Evolutionary conservation across 2,113 vertebrate genomes (phyloP).

Genomic region (Lamprologus lemairii): DNA sequence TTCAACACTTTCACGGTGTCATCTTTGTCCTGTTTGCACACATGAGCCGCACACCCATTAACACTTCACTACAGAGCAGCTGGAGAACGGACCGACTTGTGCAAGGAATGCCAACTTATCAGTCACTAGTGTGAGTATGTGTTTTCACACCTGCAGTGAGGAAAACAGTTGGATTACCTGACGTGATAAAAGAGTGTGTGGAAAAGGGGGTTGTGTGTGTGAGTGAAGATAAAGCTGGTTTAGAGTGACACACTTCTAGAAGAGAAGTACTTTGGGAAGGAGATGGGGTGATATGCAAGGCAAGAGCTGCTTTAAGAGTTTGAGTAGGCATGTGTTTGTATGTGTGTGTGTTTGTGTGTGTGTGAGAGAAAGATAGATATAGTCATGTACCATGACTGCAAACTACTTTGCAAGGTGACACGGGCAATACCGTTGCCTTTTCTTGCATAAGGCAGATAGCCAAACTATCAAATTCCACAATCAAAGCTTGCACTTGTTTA

Average conservation of each 20-base stretch:
- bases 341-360: background rate
- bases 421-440: conserved; percentile 16
- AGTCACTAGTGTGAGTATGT: background rate
- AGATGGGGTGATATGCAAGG: background rate
- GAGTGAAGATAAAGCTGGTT: background rate
- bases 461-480: conserved; percentile 16
- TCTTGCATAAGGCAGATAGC: background rate
- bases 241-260: background rate
- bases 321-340: background rate
- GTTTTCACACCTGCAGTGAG: background rate
- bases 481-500: background rate
- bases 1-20: background rate
- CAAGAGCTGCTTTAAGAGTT: background rate
- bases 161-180: background rate
- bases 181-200: background rate
- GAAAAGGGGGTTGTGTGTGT: background rate
- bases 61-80: background rate
- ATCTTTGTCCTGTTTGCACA: background rate
- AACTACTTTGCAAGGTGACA: background rate
- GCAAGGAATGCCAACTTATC: background rate
- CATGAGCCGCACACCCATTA: background rate
- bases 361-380: background rate
- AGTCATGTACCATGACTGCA: background rate
- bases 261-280: background rate
- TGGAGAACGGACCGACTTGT: background rate